Percentiles rank a stretch among this genome's conserved stretches.
These are phyloP conservation scores for Micrastur ruficollis DNA, from an alignment of 2,797 vertebrate species.

Conservation along the genomic window DNA sequence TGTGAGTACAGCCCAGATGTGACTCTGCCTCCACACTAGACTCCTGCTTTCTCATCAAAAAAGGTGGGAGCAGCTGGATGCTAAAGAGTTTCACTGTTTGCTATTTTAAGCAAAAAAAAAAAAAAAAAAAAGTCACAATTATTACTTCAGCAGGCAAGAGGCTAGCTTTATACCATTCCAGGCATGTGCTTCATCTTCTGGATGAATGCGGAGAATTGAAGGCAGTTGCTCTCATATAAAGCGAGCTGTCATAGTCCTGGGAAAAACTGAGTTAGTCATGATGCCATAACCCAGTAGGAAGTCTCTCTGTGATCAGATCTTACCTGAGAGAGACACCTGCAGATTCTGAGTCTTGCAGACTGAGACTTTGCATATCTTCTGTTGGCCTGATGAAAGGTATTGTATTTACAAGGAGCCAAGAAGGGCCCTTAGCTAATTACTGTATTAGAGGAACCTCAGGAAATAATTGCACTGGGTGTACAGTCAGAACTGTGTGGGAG, in stretches of 20 bases:
- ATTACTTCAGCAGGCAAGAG: not conserved
- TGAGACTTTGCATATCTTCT: not conserved
- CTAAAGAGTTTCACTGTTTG: not conserved
- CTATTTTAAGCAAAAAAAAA: not conserved
- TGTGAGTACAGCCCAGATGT: not conserved
- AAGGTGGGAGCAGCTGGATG: not conserved
- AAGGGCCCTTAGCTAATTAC: not conserved
- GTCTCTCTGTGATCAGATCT: not conserved
- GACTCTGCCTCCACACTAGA: not conserved
- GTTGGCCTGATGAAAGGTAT: not conserved
- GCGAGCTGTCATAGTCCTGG: not conserved
- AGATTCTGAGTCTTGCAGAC: not conserved
- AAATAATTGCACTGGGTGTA: not conserved
- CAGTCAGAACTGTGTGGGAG: not conserved
- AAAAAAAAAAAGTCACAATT: not conserved
- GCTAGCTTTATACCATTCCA: not conserved
- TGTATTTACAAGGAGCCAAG: not conserved
- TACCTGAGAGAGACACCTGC: conserved; percentile 21
- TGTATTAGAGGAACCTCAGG: not conserved
- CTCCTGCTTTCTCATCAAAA: not conserved
- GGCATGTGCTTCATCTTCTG: not conserved
- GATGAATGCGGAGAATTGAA: not conserved
- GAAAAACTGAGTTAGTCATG: not conserved
- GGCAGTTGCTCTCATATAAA: not conserved
- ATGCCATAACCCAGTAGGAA: not conserved